Percentiles rank a stretch among this genome's conserved stretches.
Conservation (phyloP, 2,113 vertebrate species). For the Todiramphus saurophagus region DNA sequence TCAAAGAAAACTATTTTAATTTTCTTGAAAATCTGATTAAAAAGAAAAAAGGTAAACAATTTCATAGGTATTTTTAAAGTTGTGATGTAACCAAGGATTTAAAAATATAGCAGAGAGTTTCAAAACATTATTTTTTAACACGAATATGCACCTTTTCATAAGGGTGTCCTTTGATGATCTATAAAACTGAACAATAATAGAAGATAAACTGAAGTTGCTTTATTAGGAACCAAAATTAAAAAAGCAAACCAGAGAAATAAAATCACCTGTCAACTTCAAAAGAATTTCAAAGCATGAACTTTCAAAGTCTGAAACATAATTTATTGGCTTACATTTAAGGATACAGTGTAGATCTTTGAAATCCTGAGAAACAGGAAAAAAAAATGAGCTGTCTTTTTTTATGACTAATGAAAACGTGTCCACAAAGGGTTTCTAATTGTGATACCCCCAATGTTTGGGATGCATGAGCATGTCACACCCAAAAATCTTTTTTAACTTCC, state of each 20-base stretch:
- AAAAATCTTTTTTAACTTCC: neutral
- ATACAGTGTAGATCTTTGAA: neutral
- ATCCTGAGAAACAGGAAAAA: constrained; percentile 38
- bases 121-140: neutral
- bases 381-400: neutral
- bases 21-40: neutral
- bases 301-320: constrained; percentile 10
- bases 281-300: constrained; percentile 25
- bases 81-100: neutral
- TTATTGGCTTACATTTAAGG: constrained; percentile 16
- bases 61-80: neutral
- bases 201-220: neutral
- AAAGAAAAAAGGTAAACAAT: neutral
- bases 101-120: neutral
- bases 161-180: neutral
- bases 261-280: constrained; percentile 16
- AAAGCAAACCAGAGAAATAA: neutral
- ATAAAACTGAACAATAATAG: neutral
- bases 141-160: neutral
- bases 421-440: neutral
- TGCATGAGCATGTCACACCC: neutral
- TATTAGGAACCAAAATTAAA: neutral
- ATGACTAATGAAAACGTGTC: constrained; percentile 17
- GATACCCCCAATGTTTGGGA: neutral
- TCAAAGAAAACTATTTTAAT: neutral